Evolutionary conservation across 1,140 invertebrate species (phyloP), one percentile per base, ranked within the genome.

Genomic region (Anadara kagoshimensis): DNA sequence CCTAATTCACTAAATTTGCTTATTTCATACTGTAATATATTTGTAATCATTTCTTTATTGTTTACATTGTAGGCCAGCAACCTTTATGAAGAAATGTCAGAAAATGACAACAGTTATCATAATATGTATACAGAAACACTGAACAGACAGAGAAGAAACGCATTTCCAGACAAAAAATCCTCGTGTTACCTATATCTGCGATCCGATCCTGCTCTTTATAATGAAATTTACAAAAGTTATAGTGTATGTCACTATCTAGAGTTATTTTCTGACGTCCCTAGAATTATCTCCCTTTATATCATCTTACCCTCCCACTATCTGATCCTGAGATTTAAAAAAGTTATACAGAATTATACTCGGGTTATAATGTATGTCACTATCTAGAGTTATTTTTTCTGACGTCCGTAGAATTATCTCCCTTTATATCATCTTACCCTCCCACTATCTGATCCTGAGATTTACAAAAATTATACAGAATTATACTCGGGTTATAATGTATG

Each of bases 171-270:
- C 7, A 53, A 11, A 78, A 74, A 61, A 26, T 83, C 79, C 56
- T 83, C 84, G 36, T 99, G 97, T 89, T 97, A 96, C 43, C 92
- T 99, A 18, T 99, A 96, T 87, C 97, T 99, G 87, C 96, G 98
- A 90, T 98, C 98, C 14, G 98, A 99, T 92, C 97, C 97, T 73
- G 93, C 98, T 70, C 95, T 99, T 84, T 99, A 57, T 26, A 68
- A 78, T n/a, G 56, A 51, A 36, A 26, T 64, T 10, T 64, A 68
- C 24, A 8, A 18, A 14, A 41, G 43, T 16, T 62, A 29, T 45
- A 20, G 14, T 18, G 20, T 20, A 44, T 51, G 26, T 51, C 12
- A 20, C 54, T 16, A 45, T 29, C 47, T 20, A 2, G 11, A 36
- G 20, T 29, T 16, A n/a, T 20, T 22, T 69, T 54, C 14, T 69